Evolutionary conservation across 2,113 vertebrate species (phyloP).

Genomic region (Channa maculata): DNA sequence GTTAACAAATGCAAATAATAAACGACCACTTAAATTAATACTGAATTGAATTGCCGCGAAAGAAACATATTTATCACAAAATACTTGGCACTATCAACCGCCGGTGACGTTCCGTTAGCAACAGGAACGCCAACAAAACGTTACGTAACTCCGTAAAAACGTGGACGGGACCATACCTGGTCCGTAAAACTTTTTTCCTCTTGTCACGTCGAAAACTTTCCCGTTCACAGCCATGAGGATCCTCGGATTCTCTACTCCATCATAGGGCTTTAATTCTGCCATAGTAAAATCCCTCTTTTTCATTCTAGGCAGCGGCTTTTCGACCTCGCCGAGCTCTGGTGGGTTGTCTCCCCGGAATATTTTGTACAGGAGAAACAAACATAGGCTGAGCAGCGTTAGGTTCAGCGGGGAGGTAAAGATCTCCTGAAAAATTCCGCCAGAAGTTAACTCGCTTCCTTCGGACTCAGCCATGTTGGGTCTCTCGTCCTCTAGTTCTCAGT

Average conservation of each 20-base stretch:
- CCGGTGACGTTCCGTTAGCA: neutral
- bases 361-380: conserved; percentile 92
- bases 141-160: neutral
- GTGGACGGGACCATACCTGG: conserved; percentile 82
- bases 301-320: conserved; percentile 85
- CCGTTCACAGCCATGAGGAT: conserved; percentile 96
- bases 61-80: no score
- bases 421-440: conserved; percentile 89
- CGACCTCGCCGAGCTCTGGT: conserved; percentile 74
- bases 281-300: conserved; percentile 91
- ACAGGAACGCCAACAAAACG: no score
- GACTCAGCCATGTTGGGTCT: conserved; percentile 82
- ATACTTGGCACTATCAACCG: neutral
- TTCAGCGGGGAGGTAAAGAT: conserved; percentile 94
- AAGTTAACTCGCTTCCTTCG: conserved; percentile 76
- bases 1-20: neutral
- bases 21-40: neutral
- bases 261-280: conserved; percentile 86
- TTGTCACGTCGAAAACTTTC: conserved; percentile 95
- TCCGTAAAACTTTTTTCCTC: conserved; percentile 94
- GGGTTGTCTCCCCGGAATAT: conserved; percentile 91
- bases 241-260: conserved; percentile 86
- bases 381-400: conserved; percentile 91
- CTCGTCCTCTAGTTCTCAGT: neutral
- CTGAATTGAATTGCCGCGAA: no score